A percentile compares a stretch with the other conserved stretches of the same genome.
Conservation (phyloP, 2,113 vertebrate species). For the Psettodes erumei region DNA sequence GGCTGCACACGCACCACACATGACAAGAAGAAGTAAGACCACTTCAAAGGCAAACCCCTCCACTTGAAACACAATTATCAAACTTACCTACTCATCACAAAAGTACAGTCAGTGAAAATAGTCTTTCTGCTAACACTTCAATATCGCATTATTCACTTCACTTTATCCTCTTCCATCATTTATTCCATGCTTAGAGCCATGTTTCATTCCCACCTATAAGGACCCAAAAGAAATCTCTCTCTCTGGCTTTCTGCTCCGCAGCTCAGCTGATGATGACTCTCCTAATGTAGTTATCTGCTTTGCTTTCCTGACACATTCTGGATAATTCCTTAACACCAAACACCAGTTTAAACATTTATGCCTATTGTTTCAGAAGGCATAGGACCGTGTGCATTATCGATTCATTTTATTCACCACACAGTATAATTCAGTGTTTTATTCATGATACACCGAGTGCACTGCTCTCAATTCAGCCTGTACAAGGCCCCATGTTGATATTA, state of each 20-base stretch:
- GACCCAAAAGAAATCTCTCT: conserved; percentile 17
- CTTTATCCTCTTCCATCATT: conserved; percentile 54
- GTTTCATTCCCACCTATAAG: conserved; percentile 47
- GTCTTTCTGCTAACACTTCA: conserved; percentile 46
- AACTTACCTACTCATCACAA: conserved; percentile 56
- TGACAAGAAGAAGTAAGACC: conserved; percentile 32
- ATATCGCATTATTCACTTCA: conserved; percentile 55
- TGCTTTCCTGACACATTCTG: conserved; percentile 49
- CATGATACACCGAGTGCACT: conserved; percentile 30
- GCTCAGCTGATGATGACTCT: conserved; percentile 46
- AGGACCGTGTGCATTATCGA: conserved; percentile 18
- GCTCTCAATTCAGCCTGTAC: conserved; percentile 17
- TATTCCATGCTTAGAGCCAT: conserved; percentile 39
- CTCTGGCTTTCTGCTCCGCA: conserved; percentile 12
- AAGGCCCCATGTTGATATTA: conserved; percentile 23
- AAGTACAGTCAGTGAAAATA: conserved; percentile 46
- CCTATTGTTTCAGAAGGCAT: conserved; percentile 33
- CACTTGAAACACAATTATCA: conserved; percentile 50
- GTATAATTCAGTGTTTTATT: conserved; percentile 47
- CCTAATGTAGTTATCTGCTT: conserved; percentile 39
- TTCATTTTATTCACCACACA: conserved; percentile 43
- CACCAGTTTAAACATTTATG: conserved; percentile 50
- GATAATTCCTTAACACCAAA: conserved; percentile 32
- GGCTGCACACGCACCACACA: background rate
- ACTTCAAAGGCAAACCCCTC: conserved; percentile 42